Percentiles rank a stretch among this genome's conserved stretches.
Evolutionary conservation across 2,888 invertebrate genomes (phyloP).

Genomic region (Mystacides longicornis): DNA sequence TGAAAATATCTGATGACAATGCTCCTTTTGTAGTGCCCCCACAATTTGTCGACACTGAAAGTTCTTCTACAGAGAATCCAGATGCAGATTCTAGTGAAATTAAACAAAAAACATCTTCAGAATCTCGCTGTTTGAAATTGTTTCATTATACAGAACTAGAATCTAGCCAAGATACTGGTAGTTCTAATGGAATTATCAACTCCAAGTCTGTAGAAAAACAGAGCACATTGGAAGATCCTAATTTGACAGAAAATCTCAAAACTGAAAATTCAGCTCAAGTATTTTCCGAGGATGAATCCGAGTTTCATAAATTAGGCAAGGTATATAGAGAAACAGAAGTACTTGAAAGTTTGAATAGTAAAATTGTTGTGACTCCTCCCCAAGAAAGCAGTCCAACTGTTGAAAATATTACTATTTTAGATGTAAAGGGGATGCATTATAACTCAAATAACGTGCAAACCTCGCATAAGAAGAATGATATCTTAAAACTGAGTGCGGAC

Average conservation of each 20-base stretch:
- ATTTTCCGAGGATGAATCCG: conserved; percentile 31
- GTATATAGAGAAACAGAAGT: conserved; percentile 29
- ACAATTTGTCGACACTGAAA: conserved; percentile 48
- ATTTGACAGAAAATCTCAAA: conserved; percentile 44
- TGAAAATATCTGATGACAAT: conserved; percentile 49
- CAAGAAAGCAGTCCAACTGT: conserved; percentile 53
- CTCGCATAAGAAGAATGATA: conserved; percentile 46
- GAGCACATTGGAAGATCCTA: conserved; percentile 54
- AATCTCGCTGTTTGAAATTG: conserved; percentile 9
- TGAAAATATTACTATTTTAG: conserved; percentile 47
- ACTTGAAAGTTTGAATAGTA: conserved; percentile 43
- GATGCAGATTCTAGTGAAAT: conserved; percentile 28
- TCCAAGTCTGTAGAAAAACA: conserved; percentile 44
- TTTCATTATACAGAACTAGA: conserved; percentile 19
- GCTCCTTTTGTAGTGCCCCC: conserved; percentile 44
- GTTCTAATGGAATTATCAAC: conserved; percentile 15
- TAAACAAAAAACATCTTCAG: conserved; percentile 9
- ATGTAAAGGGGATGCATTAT: conserved; percentile 39
- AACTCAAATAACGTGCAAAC: conserved; percentile 32
- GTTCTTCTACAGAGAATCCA: conserved; percentile 41
- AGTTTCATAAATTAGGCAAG: conserved; percentile 6
- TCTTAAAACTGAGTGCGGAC: conserved; percentile 62
- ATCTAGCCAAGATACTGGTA: conserved; percentile 22
- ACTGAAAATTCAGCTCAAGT: conserved; percentile 40
- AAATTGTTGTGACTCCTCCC: conserved; percentile 54